Conservation (phyloP, 2,113 vertebrate genomes). For the Hiodon alosoides region DNA sequence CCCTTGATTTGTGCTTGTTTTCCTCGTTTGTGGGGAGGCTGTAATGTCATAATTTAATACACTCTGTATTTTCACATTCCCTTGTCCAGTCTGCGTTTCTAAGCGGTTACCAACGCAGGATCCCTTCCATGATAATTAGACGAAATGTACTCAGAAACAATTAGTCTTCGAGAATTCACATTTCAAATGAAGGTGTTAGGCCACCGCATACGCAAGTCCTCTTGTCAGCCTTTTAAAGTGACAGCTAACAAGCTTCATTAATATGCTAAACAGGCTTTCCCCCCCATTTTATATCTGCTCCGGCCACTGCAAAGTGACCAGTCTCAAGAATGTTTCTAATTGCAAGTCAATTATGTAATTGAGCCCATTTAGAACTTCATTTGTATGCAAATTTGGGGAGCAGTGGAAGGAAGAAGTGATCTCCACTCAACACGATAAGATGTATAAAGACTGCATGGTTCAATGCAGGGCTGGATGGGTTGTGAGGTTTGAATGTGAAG, state of each 20-base stretch:
- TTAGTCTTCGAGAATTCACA: conserved; percentile 61
- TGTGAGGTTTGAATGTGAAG: conserved; percentile 29
- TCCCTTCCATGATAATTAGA: conserved; percentile 64
- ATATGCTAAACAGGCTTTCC: conserved; percentile 74
- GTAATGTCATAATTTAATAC: conserved; percentile 15
- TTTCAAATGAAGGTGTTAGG: conserved; percentile 60
- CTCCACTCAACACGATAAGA: conserved; percentile 52
- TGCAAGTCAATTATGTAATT: conserved; percentile 79
- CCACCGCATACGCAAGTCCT: conserved; percentile 66
- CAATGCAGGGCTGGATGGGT: conserved; percentile 18
- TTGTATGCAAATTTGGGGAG: conserved; percentile 71
- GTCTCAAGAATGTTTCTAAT: conserved; percentile 71
- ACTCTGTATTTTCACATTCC: conserved; percentile 17
- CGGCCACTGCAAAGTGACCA: conserved; percentile 69
- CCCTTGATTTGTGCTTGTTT: neutral
- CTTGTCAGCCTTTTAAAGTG: conserved; percentile 66
- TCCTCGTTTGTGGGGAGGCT: neutral
- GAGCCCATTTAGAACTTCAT: conserved; percentile 75
- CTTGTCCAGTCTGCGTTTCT: neutral
- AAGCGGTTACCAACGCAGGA: conserved; percentile 44
- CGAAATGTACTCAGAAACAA: conserved; percentile 71
- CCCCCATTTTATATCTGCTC: conserved; percentile 55
- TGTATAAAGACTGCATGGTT: conserved; percentile 49
- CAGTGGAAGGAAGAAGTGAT: conserved; percentile 36
- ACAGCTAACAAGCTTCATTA: conserved; percentile 76